Base-by-base conservation (phyloP, 2,113 vertebrate species). In the Amia ocellicauda region DNA sequence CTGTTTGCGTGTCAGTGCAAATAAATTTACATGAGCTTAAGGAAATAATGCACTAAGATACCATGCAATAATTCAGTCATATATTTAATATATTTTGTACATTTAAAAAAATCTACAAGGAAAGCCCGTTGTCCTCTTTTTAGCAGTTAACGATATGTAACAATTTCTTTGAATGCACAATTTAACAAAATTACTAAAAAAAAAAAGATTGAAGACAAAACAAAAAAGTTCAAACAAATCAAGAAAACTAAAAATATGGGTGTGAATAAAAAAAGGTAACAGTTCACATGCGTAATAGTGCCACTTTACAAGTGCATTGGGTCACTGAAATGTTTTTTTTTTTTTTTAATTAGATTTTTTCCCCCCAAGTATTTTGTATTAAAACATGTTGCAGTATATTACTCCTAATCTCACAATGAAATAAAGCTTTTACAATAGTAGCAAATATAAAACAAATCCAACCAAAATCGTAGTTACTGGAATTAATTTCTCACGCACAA, bases 221-320 rank as follows among this genome's bases (percentile, higher is more conserved):
- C 67, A 73, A 68, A 74, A 75, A 67, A 62, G n/a, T n/a, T n/a
- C n/a, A 28, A 69, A 70, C 31, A 36, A 10, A 7, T 5, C 58
- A 68, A 3, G 19, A 66, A 66, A 75, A 74, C 62, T 71, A 29
- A 70, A 69, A 14, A 53, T 64, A 63, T 72, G 77, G 70, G 72
- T 71, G 71, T 57, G 68, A 72, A 63, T n/a, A n/a, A n/a, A n/a
- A n/a, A n/a, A n/a, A n/a, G n/a, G n/a, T n/a, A n/a, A n/a, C n/a
- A 64, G 55, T 70, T 69, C 72, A 83, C 88, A 88, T 90, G 85
- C 85, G 78, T 71, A 66, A 78, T 64, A 78, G 76, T 70, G 73
- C 66, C 68, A 78, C 60, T 26, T 70, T 65, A 65, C 67, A 71
- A 65, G 62, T 69, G 68, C 66, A 67, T 67, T 63, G 45, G 16